Conservation (phyloP, 30 jellyfish, hydroid and myxozoan genomes). For the Turritopsis rubra region DNA sequence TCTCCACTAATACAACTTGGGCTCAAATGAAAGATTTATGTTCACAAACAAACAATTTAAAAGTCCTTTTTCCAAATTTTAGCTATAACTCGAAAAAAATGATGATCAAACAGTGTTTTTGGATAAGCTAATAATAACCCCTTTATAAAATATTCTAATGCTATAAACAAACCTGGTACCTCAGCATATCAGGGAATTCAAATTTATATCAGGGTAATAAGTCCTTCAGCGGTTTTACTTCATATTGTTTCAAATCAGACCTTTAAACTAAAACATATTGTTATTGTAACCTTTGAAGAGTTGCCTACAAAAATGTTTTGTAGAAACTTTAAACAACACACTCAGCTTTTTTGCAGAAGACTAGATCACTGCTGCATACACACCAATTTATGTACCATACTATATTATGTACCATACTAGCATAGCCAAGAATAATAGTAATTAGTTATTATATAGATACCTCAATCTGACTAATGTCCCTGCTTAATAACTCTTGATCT, state of each 20-base stretch:
- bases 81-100: not conserved
- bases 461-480: not conserved
- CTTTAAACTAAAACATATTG: slow-evolving; percentile 33
- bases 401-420: not conserved
- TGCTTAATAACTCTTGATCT: not conserved
- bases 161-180: slow-evolving; percentile 22
- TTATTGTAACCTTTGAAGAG: not conserved
- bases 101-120: no score
- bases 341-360: not conserved
- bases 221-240: slow-evolving; percentile 51
- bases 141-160: no score
- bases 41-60: not conserved
- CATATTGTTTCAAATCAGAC: slow-evolving; percentile 50
- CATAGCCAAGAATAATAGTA: not conserved
- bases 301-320: not conserved
- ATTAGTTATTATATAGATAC: no score
- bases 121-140: no score
- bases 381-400: not conserved
- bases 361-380: not conserved
- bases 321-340: not conserved
- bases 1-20: no score
- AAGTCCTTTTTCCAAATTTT: no score
- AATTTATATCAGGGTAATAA: no score
- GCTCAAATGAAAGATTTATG: no score
- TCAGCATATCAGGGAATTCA: no score